These are phyloP conservation scores for Lordiphosa mommai DNA, from an alignment of 1,140 invertebrate genomes.

Conservation along the genomic window DNA sequence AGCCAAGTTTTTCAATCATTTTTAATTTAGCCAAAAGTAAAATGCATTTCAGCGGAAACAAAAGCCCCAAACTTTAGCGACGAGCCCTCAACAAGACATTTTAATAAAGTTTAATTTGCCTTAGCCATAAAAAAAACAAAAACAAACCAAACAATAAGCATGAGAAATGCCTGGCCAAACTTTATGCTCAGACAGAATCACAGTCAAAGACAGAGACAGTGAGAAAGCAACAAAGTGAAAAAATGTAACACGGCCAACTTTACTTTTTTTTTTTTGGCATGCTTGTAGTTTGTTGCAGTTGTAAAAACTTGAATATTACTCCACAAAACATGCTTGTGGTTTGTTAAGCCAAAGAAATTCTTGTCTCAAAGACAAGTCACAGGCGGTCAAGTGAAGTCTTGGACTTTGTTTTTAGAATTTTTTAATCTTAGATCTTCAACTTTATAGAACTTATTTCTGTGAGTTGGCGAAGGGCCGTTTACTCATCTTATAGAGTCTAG, in stretches of 20 bases:
- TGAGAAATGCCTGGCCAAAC: slow-evolving; percentile 39
- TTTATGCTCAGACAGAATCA: slow-evolving; percentile 22
- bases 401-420: too few relatives aligned
- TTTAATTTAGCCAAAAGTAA: slow-evolving; percentile 25
- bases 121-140: slow-evolving; percentile 22
- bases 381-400: too few relatives aligned
- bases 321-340: too few relatives aligned
- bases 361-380: too few relatives aligned
- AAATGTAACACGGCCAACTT: neutral
- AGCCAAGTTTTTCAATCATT: slow-evolving; percentile 56
- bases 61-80: slow-evolving; percentile 6
- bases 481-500: too few relatives aligned
- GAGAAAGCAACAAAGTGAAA: slow-evolving; percentile 3
- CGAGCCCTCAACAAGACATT: slow-evolving; percentile 30
- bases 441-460: too few relatives aligned
- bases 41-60: slow-evolving; percentile 9
- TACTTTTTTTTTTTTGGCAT: too few relatives aligned
- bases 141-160: slow-evolving; percentile 37
- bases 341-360: too few relatives aligned
- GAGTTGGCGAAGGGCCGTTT: too few relatives aligned
- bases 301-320: too few relatives aligned
- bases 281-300: too few relatives aligned
- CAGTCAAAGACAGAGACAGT: neutral
- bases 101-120: slow-evolving; percentile 59
- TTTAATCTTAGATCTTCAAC: too few relatives aligned